These are phyloP conservation scores for Microdon myrmicae DNA, from an alignment of 2,888 invertebrate genomes.

Conservation along the genomic window DNA sequence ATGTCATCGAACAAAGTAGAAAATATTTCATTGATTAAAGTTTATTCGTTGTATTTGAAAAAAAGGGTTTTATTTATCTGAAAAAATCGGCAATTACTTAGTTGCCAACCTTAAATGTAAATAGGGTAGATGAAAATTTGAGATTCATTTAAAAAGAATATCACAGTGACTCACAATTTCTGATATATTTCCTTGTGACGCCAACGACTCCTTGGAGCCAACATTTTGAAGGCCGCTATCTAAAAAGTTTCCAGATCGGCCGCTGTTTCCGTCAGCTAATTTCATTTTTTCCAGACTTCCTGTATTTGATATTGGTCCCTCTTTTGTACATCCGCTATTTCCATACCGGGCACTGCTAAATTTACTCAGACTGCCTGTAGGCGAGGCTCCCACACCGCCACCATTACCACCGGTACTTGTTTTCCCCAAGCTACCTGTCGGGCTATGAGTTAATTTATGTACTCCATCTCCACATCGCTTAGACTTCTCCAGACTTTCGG, in stretches of 20 bases:
- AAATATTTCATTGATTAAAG: too few species aligned
- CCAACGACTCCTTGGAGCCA: constrained; percentile 67
- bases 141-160: too few species aligned
- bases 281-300: constrained; percentile 63
- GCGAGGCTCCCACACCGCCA: constrained; percentile 60
- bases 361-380: constrained; percentile 64
- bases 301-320: constrained; percentile 59
- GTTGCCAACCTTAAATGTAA: too few species aligned
- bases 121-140: too few species aligned
- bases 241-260: constrained; percentile 26
- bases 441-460: constrained; percentile 58
- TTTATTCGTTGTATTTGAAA: too few species aligned
- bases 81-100: too few species aligned
- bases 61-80: too few species aligned
- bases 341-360: constrained; percentile 54
- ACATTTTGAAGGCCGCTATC: constrained; percentile 58
- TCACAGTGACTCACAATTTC: constrained; percentile 60
- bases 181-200: constrained; percentile 66
- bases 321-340: constrained; percentile 58
- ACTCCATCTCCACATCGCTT: constrained; percentile 58
- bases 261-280: constrained; percentile 34
- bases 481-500: constrained; percentile 64
- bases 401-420: constrained; percentile 47
- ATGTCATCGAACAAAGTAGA: too few species aligned
- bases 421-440: constrained; percentile 65